These are phyloP conservation scores for Spialia ferax DNA, from an alignment of 2,888 invertebrate genomes.

Conservation along the genomic window DNA sequence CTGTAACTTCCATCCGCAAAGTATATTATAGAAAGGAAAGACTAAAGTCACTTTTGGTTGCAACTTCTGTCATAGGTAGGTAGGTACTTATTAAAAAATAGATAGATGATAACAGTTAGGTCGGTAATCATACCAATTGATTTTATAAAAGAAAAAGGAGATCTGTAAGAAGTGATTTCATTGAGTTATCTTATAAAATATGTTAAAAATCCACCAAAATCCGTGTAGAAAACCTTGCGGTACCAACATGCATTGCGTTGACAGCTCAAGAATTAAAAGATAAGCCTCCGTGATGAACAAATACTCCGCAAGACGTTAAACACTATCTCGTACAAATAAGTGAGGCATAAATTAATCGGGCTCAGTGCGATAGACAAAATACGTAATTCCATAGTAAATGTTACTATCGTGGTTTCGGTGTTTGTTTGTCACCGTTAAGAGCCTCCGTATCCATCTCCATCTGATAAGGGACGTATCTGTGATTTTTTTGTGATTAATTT, in stretches of 20 bases:
- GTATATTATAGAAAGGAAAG: too few relatives aligned
- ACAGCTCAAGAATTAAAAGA: constrained; percentile 85
- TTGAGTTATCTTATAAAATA: too few relatives aligned
- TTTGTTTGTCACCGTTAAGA: constrained; percentile 68
- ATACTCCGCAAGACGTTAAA: constrained; percentile 70
- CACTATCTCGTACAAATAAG: constrained; percentile 80
- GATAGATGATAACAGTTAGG: too few relatives aligned
- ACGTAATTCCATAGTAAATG: constrained; percentile 77
- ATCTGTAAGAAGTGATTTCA: too few relatives aligned
- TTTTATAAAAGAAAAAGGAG: too few relatives aligned
- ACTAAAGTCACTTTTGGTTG: too few relatives aligned
- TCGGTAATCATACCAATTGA: too few relatives aligned
- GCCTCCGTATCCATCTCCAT: constrained; percentile 62
- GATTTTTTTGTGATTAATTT: constrained; percentile 31
- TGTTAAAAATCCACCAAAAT: constrained; percentile 35
- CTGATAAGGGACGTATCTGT: constrained; percentile 42
- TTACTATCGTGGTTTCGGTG: constrained; percentile 72
- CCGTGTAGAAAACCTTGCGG: constrained; percentile 15
- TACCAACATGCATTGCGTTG: constrained; percentile 55
- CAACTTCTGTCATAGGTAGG: too few relatives aligned
- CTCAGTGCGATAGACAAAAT: constrained; percentile 77
- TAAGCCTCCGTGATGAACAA: constrained; percentile 79
- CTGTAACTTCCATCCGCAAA: too few relatives aligned
- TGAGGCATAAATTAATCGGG: constrained; percentile 81
- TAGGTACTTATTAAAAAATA: too few relatives aligned